A percentile compares a stretch with the other conserved stretches of the same genome.
Evolutionary conservation across 2,797 vertebrate genomes (phyloP).

Genomic region (Urosaurus nigricauda): DNA sequence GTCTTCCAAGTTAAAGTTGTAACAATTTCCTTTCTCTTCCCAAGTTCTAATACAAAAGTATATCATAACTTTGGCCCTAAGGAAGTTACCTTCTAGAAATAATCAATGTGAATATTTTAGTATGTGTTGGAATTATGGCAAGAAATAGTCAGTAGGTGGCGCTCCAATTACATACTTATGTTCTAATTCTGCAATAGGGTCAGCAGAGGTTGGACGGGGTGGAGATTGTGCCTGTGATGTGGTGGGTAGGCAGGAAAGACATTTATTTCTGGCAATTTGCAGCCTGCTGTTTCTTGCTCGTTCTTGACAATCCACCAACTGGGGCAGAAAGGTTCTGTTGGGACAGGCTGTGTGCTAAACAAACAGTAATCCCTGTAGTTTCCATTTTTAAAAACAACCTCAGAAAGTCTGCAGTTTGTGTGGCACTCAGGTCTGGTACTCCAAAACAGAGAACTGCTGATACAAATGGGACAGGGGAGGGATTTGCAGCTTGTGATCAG

Average conservation of each 20-base stretch:
- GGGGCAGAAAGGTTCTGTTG: not conserved
- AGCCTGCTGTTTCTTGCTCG: not conserved
- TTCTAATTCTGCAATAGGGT: not conserved
- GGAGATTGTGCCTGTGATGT: not conserved
- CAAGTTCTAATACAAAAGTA: too few species aligned
- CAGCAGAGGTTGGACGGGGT: not conserved
- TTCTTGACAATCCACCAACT: not conserved
- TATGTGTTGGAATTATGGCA: not conserved
- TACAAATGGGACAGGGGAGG: too few species aligned
- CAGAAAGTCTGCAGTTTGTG: not conserved
- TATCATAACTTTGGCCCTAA: not conserved
- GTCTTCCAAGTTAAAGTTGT: not conserved
- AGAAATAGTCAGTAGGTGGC: constrained; percentile 37
- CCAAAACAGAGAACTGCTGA: not conserved
- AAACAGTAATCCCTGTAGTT: not conserved
- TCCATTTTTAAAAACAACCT: not conserved
- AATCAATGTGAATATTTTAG: not conserved
- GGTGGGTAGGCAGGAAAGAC: not conserved
- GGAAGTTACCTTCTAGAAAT: not conserved
- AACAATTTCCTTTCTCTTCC: not conserved
- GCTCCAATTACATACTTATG: constrained; percentile 2
- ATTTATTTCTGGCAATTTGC: not conserved
- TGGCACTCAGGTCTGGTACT: not conserved
- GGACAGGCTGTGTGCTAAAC: not conserved
- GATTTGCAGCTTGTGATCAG: too few species aligned